Evolutionary conservation across 2,113 vertebrate genomes (phyloP).

Genomic region (Macaca mulatta): DNA sequence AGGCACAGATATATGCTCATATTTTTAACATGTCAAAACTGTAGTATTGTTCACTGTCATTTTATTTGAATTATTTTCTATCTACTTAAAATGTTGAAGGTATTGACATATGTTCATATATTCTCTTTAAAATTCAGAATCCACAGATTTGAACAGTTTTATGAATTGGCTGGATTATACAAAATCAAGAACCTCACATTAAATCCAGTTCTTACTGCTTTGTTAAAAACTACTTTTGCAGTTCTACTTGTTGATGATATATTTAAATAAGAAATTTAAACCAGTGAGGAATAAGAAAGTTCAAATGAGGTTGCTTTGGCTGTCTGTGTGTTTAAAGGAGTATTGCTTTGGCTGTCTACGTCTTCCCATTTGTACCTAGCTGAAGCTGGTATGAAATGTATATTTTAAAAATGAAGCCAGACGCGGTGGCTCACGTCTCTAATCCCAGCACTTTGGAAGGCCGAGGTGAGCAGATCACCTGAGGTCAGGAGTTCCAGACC

Average conservation of each 20-base stretch:
- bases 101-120: not conserved
- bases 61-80: constrained; percentile 20
- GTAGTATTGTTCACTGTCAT: not conserved
- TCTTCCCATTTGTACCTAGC: not conserved
- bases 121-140: not conserved
- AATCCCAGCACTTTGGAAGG: not conserved
- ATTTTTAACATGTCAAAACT: not conserved
- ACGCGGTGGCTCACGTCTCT: not conserved
- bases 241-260: not conserved
- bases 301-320: not conserved
- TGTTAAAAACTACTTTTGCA: not conserved
- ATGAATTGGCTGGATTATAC: not conserved
- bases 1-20: not conserved
- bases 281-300: not conserved
- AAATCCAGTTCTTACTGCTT: not conserved
- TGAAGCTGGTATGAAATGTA: not conserved
- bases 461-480: accelerated
- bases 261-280: not conserved
- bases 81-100: not conserved
- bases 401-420: not conserved
- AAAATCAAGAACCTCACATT: not conserved
- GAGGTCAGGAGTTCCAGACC: not conserved
- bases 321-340: not conserved
- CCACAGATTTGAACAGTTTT: not conserved
- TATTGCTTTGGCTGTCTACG: not conserved